Evolutionary conservation across 2,113 vertebrate genomes (phyloP).

Genomic region (Gasterosteus nipponicus): DNA sequence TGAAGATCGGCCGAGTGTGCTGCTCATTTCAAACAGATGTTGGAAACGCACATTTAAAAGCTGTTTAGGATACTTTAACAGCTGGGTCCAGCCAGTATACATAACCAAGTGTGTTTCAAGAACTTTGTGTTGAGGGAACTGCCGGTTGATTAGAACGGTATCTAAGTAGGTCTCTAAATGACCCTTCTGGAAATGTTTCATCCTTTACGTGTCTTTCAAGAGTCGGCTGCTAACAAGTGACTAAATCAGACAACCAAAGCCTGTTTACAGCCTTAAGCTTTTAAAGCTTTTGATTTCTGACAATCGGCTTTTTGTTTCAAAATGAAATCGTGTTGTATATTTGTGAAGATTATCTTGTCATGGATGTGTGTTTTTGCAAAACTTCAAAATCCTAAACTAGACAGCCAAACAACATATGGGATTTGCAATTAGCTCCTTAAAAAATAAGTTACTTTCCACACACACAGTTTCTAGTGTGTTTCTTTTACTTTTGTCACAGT

Average conservation of each 20-base stretch:
- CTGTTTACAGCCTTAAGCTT: background rate
- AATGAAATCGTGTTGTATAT: background rate
- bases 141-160: too few relatives aligned
- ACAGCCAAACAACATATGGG: too few relatives aligned
- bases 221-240: background rate
- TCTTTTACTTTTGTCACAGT: background rate
- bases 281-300: background rate
- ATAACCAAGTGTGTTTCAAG: too few relatives aligned
- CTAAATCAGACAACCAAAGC: background rate
- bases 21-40: too few relatives aligned
- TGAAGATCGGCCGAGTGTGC: too few relatives aligned
- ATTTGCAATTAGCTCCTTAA: too few relatives aligned
- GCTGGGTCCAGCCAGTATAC: too few relatives aligned
- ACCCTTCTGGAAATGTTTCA: background rate
- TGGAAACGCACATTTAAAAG: too few relatives aligned
- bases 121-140: too few relatives aligned
- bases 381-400: background rate
- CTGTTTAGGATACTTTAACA: too few relatives aligned
- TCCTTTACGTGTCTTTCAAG: background rate
- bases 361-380: background rate
- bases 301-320: background rate
- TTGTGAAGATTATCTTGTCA: background rate
- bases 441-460: too few relatives aligned
- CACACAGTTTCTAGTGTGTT: too few relatives aligned
- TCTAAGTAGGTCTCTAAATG: background rate